Conservation (phyloP, 2,113 vertebrate species). For the Embiotoca jacksoni region DNA sequence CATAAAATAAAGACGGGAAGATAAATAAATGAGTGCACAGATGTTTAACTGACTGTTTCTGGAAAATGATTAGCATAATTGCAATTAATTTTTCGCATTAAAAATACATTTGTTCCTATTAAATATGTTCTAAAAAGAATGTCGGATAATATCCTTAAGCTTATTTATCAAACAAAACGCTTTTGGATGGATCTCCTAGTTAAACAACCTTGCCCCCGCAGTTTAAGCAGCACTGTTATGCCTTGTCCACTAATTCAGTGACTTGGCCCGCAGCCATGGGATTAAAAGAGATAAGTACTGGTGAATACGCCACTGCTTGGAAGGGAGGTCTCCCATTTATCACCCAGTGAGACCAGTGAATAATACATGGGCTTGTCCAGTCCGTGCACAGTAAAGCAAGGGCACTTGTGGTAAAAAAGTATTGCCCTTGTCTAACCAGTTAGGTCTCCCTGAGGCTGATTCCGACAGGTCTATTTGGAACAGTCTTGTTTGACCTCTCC, state of each 20-base stretch:
- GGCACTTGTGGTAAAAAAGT: conserved; percentile 71
- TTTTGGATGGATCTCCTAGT: conserved; percentile 49
- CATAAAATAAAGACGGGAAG: conserved; percentile 20
- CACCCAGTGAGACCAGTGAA: conserved; percentile 75
- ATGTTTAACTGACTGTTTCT: conserved; percentile 11
- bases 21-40: conserved; percentile 35
- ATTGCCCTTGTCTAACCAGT: conserved; percentile 78
- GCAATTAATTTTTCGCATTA: conserved; percentile 40
- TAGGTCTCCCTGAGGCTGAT: conserved; percentile 74
- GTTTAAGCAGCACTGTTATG: conserved; percentile 47
- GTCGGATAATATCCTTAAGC: not conserved
- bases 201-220: conserved; percentile 57
- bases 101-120: conserved; percentile 31
- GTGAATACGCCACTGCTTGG: conserved; percentile 71
- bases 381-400: conserved; percentile 75
- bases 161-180: conserved; percentile 47
- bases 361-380: conserved; percentile 76
- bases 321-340: conserved; percentile 65
- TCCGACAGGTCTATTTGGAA: conserved; percentile 83
- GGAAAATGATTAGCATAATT: conserved; percentile 26
- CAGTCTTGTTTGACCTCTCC: conserved; percentile 81
- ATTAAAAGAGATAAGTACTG: conserved; percentile 75
- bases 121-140: conserved; percentile 31
- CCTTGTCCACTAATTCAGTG: conserved; percentile 62
- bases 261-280: conserved; percentile 60